Conservation (phyloP, 2,888 invertebrate species). For the Synergus itoensis region DNA sequence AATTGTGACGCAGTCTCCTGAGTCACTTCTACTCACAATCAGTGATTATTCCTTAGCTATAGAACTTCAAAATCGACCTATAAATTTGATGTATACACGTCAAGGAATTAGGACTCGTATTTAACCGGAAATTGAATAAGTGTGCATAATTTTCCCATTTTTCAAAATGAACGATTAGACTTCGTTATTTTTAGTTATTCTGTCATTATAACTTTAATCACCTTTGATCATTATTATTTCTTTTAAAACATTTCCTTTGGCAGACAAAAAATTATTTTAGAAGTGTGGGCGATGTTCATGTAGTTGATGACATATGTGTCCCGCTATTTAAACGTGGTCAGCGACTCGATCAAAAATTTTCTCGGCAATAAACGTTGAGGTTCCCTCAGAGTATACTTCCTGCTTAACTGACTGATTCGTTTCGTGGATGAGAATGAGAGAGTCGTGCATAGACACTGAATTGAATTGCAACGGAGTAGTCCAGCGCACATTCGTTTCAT, state of each 20-base stretch:
- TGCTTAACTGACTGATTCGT: conserved; percentile 65
- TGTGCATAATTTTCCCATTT: too few relatives aligned
- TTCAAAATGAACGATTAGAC: too few relatives aligned
- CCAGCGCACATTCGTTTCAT: conserved; percentile 31
- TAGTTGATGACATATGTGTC: conserved; percentile 57
- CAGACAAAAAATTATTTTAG: conserved; percentile 38
- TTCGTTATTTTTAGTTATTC: too few relatives aligned
- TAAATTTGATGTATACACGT: background rate
- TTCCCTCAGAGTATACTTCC: conserved; percentile 68
- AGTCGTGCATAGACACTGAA: conserved; percentile 53
- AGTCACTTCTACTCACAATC: background rate
- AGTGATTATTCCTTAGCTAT: background rate
- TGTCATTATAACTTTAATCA: too few relatives aligned
- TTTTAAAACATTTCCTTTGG: background rate
- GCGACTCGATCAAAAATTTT: conserved; percentile 69
- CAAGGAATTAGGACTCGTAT: background rate
- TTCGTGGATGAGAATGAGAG: conserved; percentile 59
- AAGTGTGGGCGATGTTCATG: conserved; percentile 49
- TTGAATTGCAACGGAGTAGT: conserved; percentile 32
- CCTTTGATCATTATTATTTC: too few relatives aligned
- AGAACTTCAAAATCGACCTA: background rate
- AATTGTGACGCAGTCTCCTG: conserved; percentile 17
- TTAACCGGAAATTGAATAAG: background rate
- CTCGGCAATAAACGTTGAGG: conserved; percentile 65
- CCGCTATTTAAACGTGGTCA: conserved; percentile 63